Base-by-base conservation (phyloP, 2,797 vertebrate species). In the Crotalus adamanteus region DNA sequence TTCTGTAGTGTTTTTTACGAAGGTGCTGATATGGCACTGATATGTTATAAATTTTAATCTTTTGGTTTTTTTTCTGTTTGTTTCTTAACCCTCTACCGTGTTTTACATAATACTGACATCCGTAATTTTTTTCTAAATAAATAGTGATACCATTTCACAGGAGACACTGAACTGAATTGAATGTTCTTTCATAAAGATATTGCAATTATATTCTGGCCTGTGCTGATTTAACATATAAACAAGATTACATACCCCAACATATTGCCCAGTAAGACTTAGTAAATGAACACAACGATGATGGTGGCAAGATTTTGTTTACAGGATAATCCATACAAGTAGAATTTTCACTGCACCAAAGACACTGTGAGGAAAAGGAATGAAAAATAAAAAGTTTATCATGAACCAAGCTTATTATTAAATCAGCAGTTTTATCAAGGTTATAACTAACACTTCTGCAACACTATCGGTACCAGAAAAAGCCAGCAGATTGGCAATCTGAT, bases 301-400 rank as follows among this genome's bases (percentile, higher is more conserved):
- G 97, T 56, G 99, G 98, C 90, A 99, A 97, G 94, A 99, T 37
- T 94, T 97, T 98, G 93, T 96, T 97, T 73, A 98, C 98, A 8
- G 98, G 98, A 93, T 99, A 99, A 18, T 98, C 98, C 37, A 98
- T 95, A 94, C 99, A 99, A 57, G 97, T 97, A 51, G 94, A 96
- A 94, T 98, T 98, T 94, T 97, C 95, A 12, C 96, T 96, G 97
- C 99, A 99, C 98, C 99, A 99, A 94, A 99, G 97, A 97, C 99
- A 99, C 99, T 99, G 95, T 65, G 92, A 1, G 95, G 94, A 96
- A 86, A 47, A 95, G 94, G 93, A 9, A 94, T 37, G 87, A 65
- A 87, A 91, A 95, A 92, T 92, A 37, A 63, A 92, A 86, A 83
- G 20, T 83, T 90, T 69, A 25, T 37, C n/a, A 5, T 22, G 73